phyloP scores from a whole-genome alignment of 2,888 invertebrate species.

The Papilio demoleus region DNA sequence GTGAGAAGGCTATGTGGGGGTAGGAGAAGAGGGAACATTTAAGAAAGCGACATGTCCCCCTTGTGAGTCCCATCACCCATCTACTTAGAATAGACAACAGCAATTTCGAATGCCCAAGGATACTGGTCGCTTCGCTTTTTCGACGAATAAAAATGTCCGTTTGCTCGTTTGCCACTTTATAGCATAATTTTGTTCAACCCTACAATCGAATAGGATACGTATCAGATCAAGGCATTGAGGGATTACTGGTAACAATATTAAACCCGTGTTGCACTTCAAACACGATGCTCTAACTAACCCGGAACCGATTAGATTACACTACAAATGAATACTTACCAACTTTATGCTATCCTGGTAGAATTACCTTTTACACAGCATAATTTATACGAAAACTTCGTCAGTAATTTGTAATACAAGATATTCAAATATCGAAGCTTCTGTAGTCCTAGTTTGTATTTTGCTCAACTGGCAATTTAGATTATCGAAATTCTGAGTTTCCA shows the following conservation, averaged over 20 bases:
- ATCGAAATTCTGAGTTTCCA: too few species aligned
- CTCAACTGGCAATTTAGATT: too few species aligned
- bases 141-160: too few species aligned
- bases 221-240: constrained; percentile 22
- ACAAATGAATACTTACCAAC: background rate
- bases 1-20: too few species aligned
- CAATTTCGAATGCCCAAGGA: too few species aligned
- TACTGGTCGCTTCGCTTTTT: too few species aligned
- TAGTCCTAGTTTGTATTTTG: too few species aligned
- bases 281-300: constrained; percentile 13
- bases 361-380: background rate
- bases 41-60: too few species aligned
- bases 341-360: constrained; percentile 14
- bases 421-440: constrained; percentile 2
- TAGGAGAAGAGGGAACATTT: too few species aligned
- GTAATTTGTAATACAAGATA: background rate
- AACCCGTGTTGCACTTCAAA: background rate
- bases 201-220: constrained; percentile 24
- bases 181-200: constrained; percentile 33
- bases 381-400: background rate
- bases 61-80: too few species aligned
- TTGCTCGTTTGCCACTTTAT: too few species aligned
- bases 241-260: constrained; percentile 17
- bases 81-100: too few species aligned
- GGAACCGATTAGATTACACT: constrained; percentile 16